Conservation (phyloP, 2,888 invertebrate species). For the Andrena praecox region DNA sequence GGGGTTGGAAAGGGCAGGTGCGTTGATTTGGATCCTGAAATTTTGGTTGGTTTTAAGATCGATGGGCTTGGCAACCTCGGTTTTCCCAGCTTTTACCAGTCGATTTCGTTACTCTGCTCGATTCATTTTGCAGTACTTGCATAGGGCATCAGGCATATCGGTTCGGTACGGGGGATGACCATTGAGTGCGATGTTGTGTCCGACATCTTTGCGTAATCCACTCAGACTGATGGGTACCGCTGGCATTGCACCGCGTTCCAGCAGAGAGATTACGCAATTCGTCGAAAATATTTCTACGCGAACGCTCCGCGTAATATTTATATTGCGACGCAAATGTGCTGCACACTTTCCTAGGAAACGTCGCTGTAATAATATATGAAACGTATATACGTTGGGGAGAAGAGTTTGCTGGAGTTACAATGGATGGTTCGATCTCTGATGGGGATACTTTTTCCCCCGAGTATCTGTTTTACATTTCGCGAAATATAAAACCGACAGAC, state of each 20-base stretch:
- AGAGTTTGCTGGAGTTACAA: neutral
- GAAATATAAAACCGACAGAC: too few species aligned
- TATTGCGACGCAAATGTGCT: neutral
- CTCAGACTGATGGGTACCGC: constrained; percentile 59
- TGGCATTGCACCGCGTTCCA: constrained; percentile 12
- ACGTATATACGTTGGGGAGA: neutral
- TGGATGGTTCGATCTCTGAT: too few species aligned
- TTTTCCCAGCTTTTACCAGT: neutral
- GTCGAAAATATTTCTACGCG: constrained; percentile 2
- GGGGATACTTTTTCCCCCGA: too few species aligned
- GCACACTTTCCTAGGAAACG: neutral
- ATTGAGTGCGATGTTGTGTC: constrained; percentile 65
- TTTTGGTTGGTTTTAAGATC: neutral
- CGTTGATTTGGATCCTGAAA: neutral
- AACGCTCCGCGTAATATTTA: constrained; percentile 7
- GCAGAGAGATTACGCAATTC: constrained; percentile 5
- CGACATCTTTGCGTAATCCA: constrained; percentile 64
- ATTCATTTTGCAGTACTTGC: constrained; percentile 46
- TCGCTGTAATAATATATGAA: neutral
- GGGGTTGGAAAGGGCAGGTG: neutral
- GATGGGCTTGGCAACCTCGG: neutral
- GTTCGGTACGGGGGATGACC: constrained; percentile 44
- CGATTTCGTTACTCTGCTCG: constrained; percentile 18
- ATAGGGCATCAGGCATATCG: constrained; percentile 41
- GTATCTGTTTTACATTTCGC: too few species aligned